These are phyloP conservation scores for Pteria penguin DNA, from an alignment of 2,888 invertebrate species.

Conservation along the genomic window DNA sequence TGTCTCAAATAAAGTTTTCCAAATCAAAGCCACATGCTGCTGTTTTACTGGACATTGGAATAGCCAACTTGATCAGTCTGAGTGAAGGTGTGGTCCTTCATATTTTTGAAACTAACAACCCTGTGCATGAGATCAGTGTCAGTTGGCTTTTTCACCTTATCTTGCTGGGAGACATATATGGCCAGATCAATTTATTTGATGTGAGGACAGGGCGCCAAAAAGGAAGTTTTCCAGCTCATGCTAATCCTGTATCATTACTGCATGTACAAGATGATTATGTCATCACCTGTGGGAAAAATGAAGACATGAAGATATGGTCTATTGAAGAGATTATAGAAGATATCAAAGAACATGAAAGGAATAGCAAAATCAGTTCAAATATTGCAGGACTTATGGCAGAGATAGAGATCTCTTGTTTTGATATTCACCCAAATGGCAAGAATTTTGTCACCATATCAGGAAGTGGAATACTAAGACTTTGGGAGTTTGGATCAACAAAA, in stretches of 20 bases:
- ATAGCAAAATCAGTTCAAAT: neutral
- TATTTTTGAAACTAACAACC: constrained; percentile 41
- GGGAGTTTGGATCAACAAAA: constrained; percentile 43
- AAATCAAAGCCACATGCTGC: constrained; percentile 44
- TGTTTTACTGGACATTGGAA: constrained; percentile 40
- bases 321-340: constrained; percentile 43
- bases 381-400: constrained; percentile 40
- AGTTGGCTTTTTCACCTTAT: constrained; percentile 55
- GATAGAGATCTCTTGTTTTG: constrained; percentile 42
- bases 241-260: constrained; percentile 36
- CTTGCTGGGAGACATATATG: constrained; percentile 54
- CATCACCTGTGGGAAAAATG: constrained; percentile 46
- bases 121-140: constrained; percentile 49
- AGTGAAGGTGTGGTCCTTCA: constrained; percentile 17
- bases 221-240: constrained; percentile 53
- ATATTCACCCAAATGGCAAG: constrained; percentile 40
- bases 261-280: constrained; percentile 45
- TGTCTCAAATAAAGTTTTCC: constrained; percentile 46
- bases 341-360: constrained; percentile 10
- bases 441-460: constrained; percentile 50
- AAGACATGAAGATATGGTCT: constrained; percentile 57
- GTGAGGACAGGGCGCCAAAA: constrained; percentile 38
- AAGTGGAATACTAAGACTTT: constrained; percentile 48
- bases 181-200: constrained; percentile 55
- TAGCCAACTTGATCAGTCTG: constrained; percentile 45